Evolutionary conservation across 2,113 vertebrate genomes (phyloP), one percentile per base, ranked within the genome.

Genomic region (Nycticryphes semicollaris): DNA sequence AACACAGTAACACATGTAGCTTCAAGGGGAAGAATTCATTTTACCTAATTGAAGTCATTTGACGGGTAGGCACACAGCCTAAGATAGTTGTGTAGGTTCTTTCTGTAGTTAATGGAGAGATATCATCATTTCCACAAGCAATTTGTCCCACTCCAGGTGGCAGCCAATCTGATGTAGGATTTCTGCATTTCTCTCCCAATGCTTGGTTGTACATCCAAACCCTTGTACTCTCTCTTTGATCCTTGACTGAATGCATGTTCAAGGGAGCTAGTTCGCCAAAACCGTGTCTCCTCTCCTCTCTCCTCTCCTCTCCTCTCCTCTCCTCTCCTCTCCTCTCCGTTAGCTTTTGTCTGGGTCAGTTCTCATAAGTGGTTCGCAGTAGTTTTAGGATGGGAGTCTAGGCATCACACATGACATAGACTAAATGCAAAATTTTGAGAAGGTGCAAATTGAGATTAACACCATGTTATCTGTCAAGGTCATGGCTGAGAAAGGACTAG

Each of bases 251-350:
- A 56, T 39, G 21, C 21, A 63, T 33, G 20, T 18, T 72, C 35
- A 70, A 48, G 30, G 9, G 30, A 62, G 8, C 9, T 83, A 14
- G 2, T 75, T 89, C 45, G 43, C 13, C 10, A 69, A 76, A 83
- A 73, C 76, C 21, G 1, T 30, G 1, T 39, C 1, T 16, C 13
- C 5, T 50, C 4, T 5, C 8, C 5, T 15, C 27, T 18, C 10
- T 45, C 39, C 39, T 14, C 28, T 31, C 28, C 27, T 9, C 27
- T 31, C 30, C 39, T 8, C 21, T 14, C 10, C 47, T 51, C 41
- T 24, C 9, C 45, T 19, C 22, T n/a, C 18, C 25, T 13, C 31
- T 13, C 1, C 45, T 37, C 30, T 5, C 5, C 8, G 3, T 48
- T 43, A 39, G 6, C 9, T 86, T 66, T 89, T 27, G 6, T 3